Evolutionary conservation across 1,140 invertebrate species (phyloP).

Genomic region (Drosophila cardini): DNA sequence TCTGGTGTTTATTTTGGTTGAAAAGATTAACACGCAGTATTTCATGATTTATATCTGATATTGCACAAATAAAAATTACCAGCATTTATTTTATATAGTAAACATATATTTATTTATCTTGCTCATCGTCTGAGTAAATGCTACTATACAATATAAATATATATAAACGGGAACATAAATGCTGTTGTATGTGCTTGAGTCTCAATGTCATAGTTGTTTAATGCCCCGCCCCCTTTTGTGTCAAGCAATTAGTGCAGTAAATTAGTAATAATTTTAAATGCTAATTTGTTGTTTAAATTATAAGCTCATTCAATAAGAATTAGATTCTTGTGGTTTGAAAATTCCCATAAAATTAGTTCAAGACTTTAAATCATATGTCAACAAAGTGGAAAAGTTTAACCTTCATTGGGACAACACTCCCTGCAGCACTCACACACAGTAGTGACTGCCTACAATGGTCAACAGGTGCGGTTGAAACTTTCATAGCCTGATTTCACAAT

Average conservation of each 20-base stretch:
- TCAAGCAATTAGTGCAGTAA: conserved; percentile 11
- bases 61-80: conserved; percentile 74
- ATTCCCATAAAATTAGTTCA: conserved; percentile 3
- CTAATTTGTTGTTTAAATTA: conserved; percentile 24
- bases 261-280: conserved; percentile 28
- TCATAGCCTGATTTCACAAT: conserved; percentile 43
- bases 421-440: conserved; percentile 5
- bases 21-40: conserved; percentile 70
- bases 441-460: conserved; percentile 34
- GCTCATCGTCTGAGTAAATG: conserved; percentile 40
- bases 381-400: conserved; percentile 54
- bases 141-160: conserved; percentile 9
- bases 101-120: conserved; percentile 42
- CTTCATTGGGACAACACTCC: conserved; percentile 49
- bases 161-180: conserved; percentile 16
- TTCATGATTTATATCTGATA: conserved; percentile 69
- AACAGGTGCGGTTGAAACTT: conserved; percentile 73
- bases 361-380: conserved; percentile 43
- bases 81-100: conserved; percentile 62
- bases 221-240: conserved; percentile 12
- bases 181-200: conserved; percentile 19
- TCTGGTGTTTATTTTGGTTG: conserved; percentile 63
- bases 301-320: neutral
- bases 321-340: conserved; percentile 3
- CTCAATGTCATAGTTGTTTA: conserved; percentile 50